A percentile compares a stretch with the other conserved stretches of the same genome.
Conservation (phyloP, 2,113 vertebrate species). For the Chrysemys picta region DNA sequence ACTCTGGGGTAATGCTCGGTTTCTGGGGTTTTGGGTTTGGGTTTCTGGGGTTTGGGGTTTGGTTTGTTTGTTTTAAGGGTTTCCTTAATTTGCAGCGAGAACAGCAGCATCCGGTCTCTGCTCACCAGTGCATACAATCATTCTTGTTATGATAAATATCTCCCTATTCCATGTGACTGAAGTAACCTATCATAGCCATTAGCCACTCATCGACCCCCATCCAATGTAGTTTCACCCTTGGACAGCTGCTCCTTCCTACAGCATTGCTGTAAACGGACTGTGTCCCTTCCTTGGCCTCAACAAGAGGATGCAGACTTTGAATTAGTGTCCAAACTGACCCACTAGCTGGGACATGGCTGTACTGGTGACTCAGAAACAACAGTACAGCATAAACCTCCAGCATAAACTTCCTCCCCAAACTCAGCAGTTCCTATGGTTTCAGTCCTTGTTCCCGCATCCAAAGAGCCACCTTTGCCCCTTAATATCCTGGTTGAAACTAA, state of each 20-base stretch:
- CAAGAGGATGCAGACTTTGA: not conserved
- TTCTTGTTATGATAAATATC: not conserved
- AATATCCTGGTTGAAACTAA: slow-evolving; percentile 21
- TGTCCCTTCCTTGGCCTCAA: not conserved
- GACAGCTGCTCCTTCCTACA: not conserved
- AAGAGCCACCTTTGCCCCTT: not conserved
- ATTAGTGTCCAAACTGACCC: not conserved
- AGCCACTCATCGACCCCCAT: not conserved
- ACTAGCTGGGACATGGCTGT: not conserved
- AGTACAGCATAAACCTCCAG: not conserved
- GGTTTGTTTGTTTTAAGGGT: too few relatives aligned
- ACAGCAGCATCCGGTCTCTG: not conserved
- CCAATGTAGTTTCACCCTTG: not conserved
- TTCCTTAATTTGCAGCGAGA: not conserved
- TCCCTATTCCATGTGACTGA: not conserved
- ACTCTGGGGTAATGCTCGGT: not conserved
- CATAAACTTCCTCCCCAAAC: not conserved
- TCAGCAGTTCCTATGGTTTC: not conserved
- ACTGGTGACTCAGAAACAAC: not conserved
- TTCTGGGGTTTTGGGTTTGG: too few relatives aligned
- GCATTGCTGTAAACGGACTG: not conserved
- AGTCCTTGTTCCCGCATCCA: not conserved
- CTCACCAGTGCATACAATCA: not conserved
- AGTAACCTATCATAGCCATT: not conserved
- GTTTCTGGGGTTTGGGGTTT: too few relatives aligned